phyloP scores from a whole-genome alignment of 64 coral and sea anemone species.

The Montipora foliosa region DNA sequence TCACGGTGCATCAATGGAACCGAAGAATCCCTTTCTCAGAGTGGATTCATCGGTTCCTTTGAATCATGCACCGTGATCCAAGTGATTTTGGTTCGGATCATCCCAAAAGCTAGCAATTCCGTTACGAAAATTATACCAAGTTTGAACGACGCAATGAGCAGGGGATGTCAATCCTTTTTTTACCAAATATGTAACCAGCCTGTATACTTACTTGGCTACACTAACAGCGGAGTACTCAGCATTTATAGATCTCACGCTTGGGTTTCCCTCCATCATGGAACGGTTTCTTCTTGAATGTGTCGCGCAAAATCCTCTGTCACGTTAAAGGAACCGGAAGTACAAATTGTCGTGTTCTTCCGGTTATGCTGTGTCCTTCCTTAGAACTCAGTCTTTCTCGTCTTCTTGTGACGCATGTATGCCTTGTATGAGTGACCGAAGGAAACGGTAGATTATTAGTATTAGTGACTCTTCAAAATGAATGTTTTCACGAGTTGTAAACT shows the following conservation, averaged over 20 bases:
- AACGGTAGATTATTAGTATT: neutral
- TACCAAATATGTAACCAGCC: neutral
- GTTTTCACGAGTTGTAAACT: conserved; percentile 67
- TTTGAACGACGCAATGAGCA: neutral
- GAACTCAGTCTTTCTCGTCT: conserved; percentile 16
- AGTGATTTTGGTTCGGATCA: too few relatives aligned
- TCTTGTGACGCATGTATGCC: conserved; percentile 33
- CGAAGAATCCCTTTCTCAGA: too few relatives aligned
- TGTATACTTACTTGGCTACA: neutral
- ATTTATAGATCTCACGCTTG: neutral
- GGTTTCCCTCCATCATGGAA: neutral
- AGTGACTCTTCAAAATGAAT: conserved; percentile 63
- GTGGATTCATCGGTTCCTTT: too few relatives aligned
- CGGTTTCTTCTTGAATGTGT: neutral
- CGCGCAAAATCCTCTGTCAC: neutral
- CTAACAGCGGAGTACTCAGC: conserved; percentile 3
- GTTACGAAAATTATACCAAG: too few relatives aligned
- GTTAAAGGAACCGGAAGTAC: neutral
- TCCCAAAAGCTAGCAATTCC: too few relatives aligned
- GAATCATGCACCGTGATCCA: too few relatives aligned
- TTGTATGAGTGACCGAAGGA: neutral
- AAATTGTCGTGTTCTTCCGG: neutral
- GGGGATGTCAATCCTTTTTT: too few relatives aligned
- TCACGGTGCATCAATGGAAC: too few relatives aligned
- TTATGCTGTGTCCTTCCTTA: neutral